Conservation (phyloP, 2,797 vertebrate genomes). For the Cephalopachus bancanus region DNA sequence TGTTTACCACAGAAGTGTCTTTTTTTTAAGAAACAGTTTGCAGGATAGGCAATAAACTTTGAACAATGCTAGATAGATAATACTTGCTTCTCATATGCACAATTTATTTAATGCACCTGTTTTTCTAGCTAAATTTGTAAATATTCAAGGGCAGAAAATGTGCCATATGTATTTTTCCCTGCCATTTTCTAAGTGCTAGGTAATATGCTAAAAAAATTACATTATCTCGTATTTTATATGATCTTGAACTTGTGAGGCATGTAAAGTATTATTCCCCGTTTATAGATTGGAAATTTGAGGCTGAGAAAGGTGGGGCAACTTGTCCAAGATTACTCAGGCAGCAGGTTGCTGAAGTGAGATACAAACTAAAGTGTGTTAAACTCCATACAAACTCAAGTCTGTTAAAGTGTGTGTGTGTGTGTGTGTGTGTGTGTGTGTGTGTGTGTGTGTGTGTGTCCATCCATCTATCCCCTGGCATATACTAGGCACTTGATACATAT, state of each 20-base stretch:
- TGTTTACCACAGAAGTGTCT: conserved; percentile 39
- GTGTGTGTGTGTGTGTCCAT: too few species aligned
- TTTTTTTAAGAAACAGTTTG: neutral
- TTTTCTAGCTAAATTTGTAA: conserved; percentile 55
- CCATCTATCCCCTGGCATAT: neutral
- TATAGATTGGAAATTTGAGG: conserved; percentile 44
- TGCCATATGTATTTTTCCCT: conserved; percentile 18
- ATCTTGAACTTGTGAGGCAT: neutral
- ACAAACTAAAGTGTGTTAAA: conserved; percentile 41
- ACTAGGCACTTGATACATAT: neutral
- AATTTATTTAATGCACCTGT: conserved; percentile 29
- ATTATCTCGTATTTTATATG: neutral
- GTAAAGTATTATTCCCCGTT: conserved; percentile 33
- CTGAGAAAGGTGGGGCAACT: neutral
- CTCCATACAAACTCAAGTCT: too few species aligned
- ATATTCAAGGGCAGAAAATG: conserved; percentile 58
- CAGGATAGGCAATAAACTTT: conserved; percentile 24
- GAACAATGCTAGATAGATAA: conserved; percentile 20
- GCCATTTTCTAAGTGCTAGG: conserved; percentile 46
- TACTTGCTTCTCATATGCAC: neutral
- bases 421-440: too few species aligned
- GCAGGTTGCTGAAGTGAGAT: neutral
- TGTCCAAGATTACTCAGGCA: neutral
- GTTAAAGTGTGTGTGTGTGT: too few species aligned
- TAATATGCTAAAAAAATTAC: conserved; percentile 29